Base-by-base conservation (phyloP, 2,888 invertebrate genomes). In the Agrochola lota region DNA sequence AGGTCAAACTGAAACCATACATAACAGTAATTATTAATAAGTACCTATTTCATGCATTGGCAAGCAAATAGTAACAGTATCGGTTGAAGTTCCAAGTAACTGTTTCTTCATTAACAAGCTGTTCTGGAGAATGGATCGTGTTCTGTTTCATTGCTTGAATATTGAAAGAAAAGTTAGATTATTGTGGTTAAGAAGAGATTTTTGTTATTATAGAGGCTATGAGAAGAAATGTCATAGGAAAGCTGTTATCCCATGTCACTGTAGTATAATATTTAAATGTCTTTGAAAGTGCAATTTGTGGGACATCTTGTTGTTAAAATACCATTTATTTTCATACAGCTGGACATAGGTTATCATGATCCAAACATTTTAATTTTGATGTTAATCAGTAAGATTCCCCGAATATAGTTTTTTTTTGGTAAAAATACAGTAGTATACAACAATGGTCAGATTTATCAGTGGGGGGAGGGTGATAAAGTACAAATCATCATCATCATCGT, bases 101-200 rank as follows among this genome's bases (percentile, higher is more conserved):
- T 9, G 78, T 66, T 52, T 35, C 26, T 35, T 78, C 46, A 68
- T 77, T 40, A 68, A 67, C 12, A 67, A 78, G 9, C 11, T 78
- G 57, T 66, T 35, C n/a, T 9, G 5, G 8, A 5, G 9, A 52
- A 52, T 52, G 8, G 23, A 12, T 49, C 6, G 55, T 26, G 4
- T 35, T 78, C 4, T 17, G 26, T 78, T 66, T 26, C 20, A 26
- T 40, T 35, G 12, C 57, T 66, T 66, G 46, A 17, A 35, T 20
- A n/a, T 43, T 52, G 30, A 9, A 77, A 52, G 6, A 26, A 52
- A 30, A n/a, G 20, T 68, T 20, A 17, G 1, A 52, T 2, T 35
- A 11, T 20, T n/a, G n/a, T 30, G 4, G n/a, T 15, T 43, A 9
- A 9, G 23, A 23, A 52, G 52, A 52, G 52, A 52, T 52, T 52